Evolutionary conservation across 2,113 vertebrate genomes (phyloP), one percentile per base, ranked within the genome.

Genomic region (Rhinogobius similis): DNA sequence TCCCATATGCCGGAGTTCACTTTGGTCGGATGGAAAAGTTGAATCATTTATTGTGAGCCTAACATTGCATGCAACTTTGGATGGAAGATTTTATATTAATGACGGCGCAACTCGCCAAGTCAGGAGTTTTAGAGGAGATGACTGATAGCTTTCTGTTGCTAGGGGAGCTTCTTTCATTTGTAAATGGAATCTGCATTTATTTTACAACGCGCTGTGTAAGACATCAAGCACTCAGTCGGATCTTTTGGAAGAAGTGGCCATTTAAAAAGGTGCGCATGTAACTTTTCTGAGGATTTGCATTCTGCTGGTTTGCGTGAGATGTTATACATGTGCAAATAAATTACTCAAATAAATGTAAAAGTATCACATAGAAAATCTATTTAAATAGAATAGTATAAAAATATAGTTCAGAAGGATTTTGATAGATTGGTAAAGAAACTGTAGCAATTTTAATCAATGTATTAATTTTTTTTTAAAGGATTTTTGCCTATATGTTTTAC

Each of bases 1-100:
- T 72, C 38, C 55, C 43, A 23, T 32, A 53, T 58, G 23, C 24
- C 29, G 56, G 59, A 26, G 8, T 72, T 44, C 39, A 55, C 52
- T 55, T 77, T 18, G 4, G 24, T 18, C 13, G 26, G 55, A 58
- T 29, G 26, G 5, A 29, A 58, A 58, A 16, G 26, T 20, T 9
- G 8, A 36, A 10, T 38, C 29, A 10, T 36, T n/a, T 32, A 16
- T 4, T 20, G 56, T 11, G 23, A 29, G 56, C 27, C 56, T 10
- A 58, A 58, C 55, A 16, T 58, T 20, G 55, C 29, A n/a, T 59
- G 56, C 27, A 11, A 36, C 56, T 59, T 36, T 20, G 9, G 27
- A 24, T 29, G 13, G 55, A 27, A 26, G 24, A 27, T 36, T 61
- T 61, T 61, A 36, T 61, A 61, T 61, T 61, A 61, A 61, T 61